These are phyloP conservation scores for Phyllostomus hastatus DNA, from an alignment of 2,113 vertebrate species.

Conservation along the genomic window DNA sequence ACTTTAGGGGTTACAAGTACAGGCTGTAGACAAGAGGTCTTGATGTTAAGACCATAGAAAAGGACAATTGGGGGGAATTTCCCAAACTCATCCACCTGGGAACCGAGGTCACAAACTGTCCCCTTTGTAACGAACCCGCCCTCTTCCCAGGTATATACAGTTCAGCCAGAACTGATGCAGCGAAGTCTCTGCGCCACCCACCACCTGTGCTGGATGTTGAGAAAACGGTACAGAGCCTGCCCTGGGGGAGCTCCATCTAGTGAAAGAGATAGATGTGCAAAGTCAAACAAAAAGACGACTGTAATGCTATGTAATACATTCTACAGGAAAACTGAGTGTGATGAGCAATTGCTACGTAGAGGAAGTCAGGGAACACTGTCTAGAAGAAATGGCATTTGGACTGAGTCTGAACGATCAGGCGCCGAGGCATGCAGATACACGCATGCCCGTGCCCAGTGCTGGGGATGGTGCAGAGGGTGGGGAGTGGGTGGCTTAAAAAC, in stretches of 20 bases:
- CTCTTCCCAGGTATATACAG: neutral
- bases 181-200: neutral
- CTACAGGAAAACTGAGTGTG: neutral
- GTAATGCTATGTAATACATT: neutral
- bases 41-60: neutral
- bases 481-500: neutral
- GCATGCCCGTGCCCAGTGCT: rapidly evolving
- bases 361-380: neutral
- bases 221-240: neutral
- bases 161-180: neutral
- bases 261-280: neutral
- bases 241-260: neutral
- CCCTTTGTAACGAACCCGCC: neutral
- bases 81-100: neutral
- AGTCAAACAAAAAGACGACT: neutral
- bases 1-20: neutral
- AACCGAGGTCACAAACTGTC: neutral
- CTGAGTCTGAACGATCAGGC: neutral
- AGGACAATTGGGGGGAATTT: neutral
- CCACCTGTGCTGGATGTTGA: neutral
- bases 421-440: neutral
- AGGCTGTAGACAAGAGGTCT: neutral
- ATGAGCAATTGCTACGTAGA: neutral
- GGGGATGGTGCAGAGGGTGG: neutral
- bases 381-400: neutral